These are phyloP conservation scores for Erebia aethiops DNA, from an alignment of 2,888 invertebrate genomes.

Conservation along the genomic window DNA sequence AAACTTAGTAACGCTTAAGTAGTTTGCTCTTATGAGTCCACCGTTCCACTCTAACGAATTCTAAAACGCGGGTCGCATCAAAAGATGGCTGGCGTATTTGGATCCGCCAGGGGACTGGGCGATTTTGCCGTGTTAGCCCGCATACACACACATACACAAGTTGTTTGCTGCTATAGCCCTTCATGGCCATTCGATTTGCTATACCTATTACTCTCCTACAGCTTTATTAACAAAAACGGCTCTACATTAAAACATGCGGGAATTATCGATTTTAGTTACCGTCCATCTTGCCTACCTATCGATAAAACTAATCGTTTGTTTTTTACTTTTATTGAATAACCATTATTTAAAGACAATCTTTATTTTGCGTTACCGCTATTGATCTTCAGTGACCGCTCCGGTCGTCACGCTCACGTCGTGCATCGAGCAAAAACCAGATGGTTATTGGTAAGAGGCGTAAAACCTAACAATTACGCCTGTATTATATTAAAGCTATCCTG, in stretches of 20 bases:
- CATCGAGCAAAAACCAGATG: constrained; percentile 30
- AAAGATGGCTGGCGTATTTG: constrained; percentile 29
- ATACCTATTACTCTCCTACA: not conserved
- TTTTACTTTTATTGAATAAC: too few relatives aligned
- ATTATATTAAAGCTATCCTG: constrained; percentile 34
- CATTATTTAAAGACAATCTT: too few relatives aligned
- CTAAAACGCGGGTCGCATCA: constrained; percentile 27
- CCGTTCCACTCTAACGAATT: constrained; percentile 25
- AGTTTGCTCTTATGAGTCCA: too few relatives aligned
- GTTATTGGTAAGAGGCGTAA: constrained; percentile 39
- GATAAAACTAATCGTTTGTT: too few relatives aligned
- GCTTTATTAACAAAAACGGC: too few relatives aligned
- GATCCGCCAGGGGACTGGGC: constrained; percentile 32
- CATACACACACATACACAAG: constrained; percentile 27
- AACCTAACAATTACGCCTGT: constrained; percentile 39
- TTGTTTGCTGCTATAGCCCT: constrained; percentile 34
- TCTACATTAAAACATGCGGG: too few relatives aligned
- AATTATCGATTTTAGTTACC: too few relatives aligned
- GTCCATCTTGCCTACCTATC: too few relatives aligned
- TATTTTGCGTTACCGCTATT: not conserved
- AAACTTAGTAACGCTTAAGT: not conserved
- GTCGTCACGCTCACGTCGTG: constrained; percentile 11
- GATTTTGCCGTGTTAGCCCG: constrained; percentile 29
- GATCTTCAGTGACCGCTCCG: constrained; percentile 15
- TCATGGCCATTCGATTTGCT: constrained; percentile 29